Evolutionary conservation across 1,140 invertebrate genomes (phyloP).

Genomic region (Atta colombica): DNA sequence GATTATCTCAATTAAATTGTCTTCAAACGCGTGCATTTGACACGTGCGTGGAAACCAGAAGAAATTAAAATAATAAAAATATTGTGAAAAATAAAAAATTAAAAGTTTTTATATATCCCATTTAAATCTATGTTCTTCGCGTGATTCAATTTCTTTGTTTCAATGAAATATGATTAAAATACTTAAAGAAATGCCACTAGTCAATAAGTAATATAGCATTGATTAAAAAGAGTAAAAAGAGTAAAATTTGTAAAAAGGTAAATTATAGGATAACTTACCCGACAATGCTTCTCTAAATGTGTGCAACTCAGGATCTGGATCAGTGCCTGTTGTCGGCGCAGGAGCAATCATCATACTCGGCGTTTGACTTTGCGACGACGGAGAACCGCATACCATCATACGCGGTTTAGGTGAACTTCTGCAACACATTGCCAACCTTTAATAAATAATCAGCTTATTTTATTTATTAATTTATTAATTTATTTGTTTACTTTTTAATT

Average conservation of each 20-base stretch:
- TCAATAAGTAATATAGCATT: neutral
- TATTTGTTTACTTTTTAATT: neutral
- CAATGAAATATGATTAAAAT: neutral
- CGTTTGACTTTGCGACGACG: conserved; percentile 85
- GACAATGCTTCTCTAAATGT: conserved; percentile 92
- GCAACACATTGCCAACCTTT: conserved; percentile 56
- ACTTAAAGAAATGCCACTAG: too few species aligned
- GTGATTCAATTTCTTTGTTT: neutral
- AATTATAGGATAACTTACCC: conserved; percentile 79
- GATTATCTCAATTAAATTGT: too few species aligned
- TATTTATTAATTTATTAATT: conserved; percentile 12
- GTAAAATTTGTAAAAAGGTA: neutral
- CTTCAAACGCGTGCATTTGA: too few species aligned
- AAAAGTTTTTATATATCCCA: too few species aligned
- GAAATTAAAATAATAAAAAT: too few species aligned
- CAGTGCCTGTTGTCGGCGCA: conserved; percentile 82
- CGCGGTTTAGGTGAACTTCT: conserved; percentile 87
- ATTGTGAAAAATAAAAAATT: too few species aligned
- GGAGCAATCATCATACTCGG: conserved; percentile 84
- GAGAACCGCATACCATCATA: conserved; percentile 85
- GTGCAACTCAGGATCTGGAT: conserved; percentile 89
- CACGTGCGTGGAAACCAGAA: too few species aligned
- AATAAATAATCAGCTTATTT: neutral
- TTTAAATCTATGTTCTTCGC: too few species aligned
- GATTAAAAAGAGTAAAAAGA: neutral